Evolutionary conservation across 2,113 vertebrate species (phyloP).

Genomic region (Butorides virescens): DNA sequence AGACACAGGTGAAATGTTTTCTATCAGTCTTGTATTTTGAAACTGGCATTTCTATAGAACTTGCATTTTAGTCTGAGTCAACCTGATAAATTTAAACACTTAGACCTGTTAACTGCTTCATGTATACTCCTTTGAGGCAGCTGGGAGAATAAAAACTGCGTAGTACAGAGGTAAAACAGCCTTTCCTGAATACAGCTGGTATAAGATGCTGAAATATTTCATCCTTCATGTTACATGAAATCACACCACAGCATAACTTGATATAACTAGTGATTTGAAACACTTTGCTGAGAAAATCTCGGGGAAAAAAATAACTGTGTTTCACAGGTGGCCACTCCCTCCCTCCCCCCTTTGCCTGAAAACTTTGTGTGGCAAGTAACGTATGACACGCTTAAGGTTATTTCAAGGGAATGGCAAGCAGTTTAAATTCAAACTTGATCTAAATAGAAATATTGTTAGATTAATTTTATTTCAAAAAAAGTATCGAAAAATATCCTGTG

Average conservation of each 20-base stretch:
- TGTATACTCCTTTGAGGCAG: neutral
- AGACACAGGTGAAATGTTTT: neutral
- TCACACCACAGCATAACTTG: neutral
- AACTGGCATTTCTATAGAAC: neutral
- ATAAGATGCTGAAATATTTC: neutral
- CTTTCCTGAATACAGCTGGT: neutral
- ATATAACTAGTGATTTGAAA: neutral
- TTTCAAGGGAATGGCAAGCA: neutral
- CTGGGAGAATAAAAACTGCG: neutral
- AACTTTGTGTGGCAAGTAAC: neutral
- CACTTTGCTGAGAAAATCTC: neutral
- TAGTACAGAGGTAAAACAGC: neutral
- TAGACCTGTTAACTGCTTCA: neutral
- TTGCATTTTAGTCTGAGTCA: neutral
- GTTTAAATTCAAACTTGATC: neutral
- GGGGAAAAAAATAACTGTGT: neutral
- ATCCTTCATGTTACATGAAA: neutral
- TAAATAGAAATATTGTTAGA: neutral
- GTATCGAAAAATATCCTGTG: neutral
- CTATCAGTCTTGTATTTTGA: neutral
- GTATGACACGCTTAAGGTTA: neutral
- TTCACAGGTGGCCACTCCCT: neutral
- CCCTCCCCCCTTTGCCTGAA: neutral
- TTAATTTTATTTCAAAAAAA: neutral
- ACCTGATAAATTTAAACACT: neutral